Evolutionary conservation across 2,797 vertebrate genomes (phyloP), one percentile per base, ranked within the genome.

Genomic region (Argya squamiceps): DNA sequence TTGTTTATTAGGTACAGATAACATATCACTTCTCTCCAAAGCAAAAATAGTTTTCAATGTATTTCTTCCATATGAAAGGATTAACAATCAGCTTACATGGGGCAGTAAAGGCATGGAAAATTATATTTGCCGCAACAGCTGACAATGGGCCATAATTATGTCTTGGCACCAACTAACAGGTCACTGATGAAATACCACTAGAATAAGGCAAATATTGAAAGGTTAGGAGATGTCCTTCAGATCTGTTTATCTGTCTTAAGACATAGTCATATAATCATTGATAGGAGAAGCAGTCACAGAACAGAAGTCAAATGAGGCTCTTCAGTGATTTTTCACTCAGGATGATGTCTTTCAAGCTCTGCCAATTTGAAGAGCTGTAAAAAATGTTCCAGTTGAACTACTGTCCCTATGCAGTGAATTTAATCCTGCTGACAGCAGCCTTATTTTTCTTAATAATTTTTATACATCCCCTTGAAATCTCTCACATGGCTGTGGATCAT

Each of bases 151-250:
- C 63, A 70, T 77, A 93, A 95, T 94, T 94, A 84, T 53, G 58
- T 53, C 83, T 89, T 71, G 56, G 37, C 71, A 92, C 53, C 41
- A 90, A 52, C 70, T 80, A 88, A 79, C 37, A 74, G 88, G 67
- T 96, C 93, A 87, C 80, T 89, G 90, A 83, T 84, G n/a, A 80
- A 92, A 95, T 55, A 91, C 24, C 32, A n/a, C 52, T 36, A 70
- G 37, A 67, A 93, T 64, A 22, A 46, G 46, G 47, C 80, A 92
- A 91, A 96, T 60, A 71, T 13, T 30, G 16, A 91, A 89, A 91
- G 77, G 77, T 86, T 87, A 92, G 87, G 59, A 12, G 3, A 56
- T 47, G 71, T 50, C 77, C 70, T 92, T 95, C 83, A 82, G 52
- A 92, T 86, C 34, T 92, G 46, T 90, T 95, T 84, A 92, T 90